phyloP scores from a whole-genome alignment of 2,113 vertebrate genomes.

The Psilopsiagon aurifrons region DNA sequence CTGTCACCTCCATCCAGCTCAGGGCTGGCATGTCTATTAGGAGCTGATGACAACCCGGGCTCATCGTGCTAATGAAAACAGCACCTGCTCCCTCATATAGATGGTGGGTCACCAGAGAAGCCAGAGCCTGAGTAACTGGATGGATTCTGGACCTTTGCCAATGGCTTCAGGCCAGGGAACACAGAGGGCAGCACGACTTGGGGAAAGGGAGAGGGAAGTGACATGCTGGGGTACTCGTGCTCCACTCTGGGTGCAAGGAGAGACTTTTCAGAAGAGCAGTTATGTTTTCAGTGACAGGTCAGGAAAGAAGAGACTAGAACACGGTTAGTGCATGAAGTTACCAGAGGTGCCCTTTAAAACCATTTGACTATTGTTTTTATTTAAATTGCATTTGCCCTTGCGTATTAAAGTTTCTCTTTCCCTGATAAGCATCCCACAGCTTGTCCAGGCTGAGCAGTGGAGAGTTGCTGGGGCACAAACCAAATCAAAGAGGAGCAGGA shows the following conservation, averaged over 20 bases:
- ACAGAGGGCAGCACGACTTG: background rate
- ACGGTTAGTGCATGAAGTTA: background rate
- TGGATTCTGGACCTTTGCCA: background rate
- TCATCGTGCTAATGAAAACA: background rate
- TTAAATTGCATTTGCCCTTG: background rate
- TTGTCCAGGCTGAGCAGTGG: background rate
- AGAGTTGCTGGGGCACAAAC: background rate
- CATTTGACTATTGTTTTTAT: background rate
- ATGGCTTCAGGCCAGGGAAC: background rate
- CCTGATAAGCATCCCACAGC: background rate
- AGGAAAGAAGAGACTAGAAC: background rate
- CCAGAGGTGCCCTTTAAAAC: background rate
- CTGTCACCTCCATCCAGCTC: background rate
- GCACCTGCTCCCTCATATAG: background rate
- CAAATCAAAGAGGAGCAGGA: background rate
- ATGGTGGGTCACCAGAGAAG: background rate
- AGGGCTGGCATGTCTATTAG: background rate
- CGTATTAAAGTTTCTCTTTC: background rate
- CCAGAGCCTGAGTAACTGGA: background rate
- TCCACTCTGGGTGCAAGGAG: background rate
- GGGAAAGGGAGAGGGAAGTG: background rate
- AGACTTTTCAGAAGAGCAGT: background rate
- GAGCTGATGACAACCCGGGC: background rate
- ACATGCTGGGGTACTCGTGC: background rate
- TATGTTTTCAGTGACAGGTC: background rate